phyloP scores from a whole-genome alignment of 2,797 vertebrate species.

The Pangasius krempfi region DNA sequence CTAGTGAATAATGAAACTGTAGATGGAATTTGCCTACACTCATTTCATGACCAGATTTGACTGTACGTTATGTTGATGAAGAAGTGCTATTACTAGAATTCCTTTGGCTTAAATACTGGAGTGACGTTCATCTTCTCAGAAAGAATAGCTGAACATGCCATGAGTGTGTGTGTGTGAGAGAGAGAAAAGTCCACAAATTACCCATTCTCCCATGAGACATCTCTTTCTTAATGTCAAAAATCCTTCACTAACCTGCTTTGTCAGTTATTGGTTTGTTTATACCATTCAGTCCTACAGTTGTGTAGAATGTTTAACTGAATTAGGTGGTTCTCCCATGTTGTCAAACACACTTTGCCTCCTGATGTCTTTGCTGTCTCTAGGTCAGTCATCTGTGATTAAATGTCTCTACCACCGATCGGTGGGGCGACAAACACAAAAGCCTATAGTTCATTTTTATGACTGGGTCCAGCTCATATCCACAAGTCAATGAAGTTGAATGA shows the following conservation, averaged over 20 bases:
- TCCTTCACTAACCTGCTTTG: slow-evolving; percentile 14
- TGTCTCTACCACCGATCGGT: neutral
- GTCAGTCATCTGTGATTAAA: slow-evolving; percentile 22
- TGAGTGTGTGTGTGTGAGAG: neutral
- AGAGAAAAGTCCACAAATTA: slow-evolving; percentile 12
- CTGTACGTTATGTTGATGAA: neutral
- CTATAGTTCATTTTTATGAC: slow-evolving; percentile 15
- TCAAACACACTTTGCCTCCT: slow-evolving; percentile 26
- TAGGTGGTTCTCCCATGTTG: slow-evolving; percentile 4
- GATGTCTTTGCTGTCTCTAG: neutral
- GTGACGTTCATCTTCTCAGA: slow-evolving; percentile 35
- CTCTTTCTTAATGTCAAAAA: slow-evolving; percentile 7
- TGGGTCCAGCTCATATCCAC: slow-evolving; percentile 14
- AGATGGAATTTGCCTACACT: neutral
- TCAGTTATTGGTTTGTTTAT: slow-evolving; percentile 11
- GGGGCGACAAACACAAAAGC: slow-evolving; percentile 19
- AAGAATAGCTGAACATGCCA: neutral
- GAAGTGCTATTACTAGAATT: neutral
- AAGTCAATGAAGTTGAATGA: slow-evolving; percentile 41
- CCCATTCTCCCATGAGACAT: neutral
- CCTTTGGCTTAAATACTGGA: slow-evolving; percentile 42
- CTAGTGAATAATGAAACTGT: neutral
- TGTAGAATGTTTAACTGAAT: slow-evolving; percentile 12
- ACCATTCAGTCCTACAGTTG: slow-evolving; percentile 4
- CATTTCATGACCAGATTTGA: neutral